Base-by-base conservation (phyloP, 2,888 invertebrate genomes). In the Ectropis crepuscularia region DNA sequence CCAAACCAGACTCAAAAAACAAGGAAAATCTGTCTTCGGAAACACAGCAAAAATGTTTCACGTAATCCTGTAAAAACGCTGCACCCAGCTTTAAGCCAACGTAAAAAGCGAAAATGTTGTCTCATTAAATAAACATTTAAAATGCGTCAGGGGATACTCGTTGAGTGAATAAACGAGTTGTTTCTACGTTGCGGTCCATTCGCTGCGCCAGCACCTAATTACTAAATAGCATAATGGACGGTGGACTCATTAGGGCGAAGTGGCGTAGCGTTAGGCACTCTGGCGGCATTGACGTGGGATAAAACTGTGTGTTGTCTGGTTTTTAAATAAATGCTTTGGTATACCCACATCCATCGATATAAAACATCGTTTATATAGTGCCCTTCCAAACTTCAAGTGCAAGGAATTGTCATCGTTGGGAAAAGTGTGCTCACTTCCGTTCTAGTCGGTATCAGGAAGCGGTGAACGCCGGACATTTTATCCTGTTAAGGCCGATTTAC, bases 161-260 rank as follows among this genome's bases (percentile, higher is more conserved):
- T 72, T 72, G 71, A 71, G 76, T 76, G 76, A 79, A 77, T 79
- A 79, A 82, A 76, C 72, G 74, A 74, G 72, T 77, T 76, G 75
- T 63, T 63, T 41, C 63, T 67, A 70, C 72, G 76, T 75, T 81
- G 82, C 72, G 82, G 85, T 83, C 81, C 79, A 78, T 84, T 82
- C 78, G 73, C 63, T 79, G 75, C 72, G 75, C 83, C 83, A 74
- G 77, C 86, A 86, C 87, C 87, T 88, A 89, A 88, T 89, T 88
- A 87, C 86, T 85, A 83, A 89, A 88, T 85, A 84, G 87, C 85
- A 79, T 87, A 89, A 87, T 88, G 88, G 83, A 85, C 85, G 81
- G 81, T 82, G 80, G 78, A 72, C 83, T 89, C 86, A 86, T 90
- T 88, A 87, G 75, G 76, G 73, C 71, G 68, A 74, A 86, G 83